Evolutionary conservation across 2,797 vertebrate species (phyloP), one percentile per base, ranked within the genome.

Genomic region (Acanthopagrus latus): DNA sequence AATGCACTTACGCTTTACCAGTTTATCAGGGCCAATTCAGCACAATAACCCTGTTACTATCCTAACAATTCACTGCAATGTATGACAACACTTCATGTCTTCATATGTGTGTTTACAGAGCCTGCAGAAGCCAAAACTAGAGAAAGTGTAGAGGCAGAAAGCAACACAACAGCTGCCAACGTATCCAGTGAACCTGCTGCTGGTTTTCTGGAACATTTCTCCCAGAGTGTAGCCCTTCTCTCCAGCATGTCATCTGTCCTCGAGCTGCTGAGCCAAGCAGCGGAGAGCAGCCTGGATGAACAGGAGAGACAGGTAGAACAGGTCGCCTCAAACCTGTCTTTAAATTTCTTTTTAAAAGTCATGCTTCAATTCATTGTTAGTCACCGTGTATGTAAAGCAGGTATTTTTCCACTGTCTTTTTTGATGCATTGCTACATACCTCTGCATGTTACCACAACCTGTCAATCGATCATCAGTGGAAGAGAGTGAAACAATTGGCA

Each of bases 251-350:
- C 92, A 2, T 95, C 95, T 47, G 76, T 95, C 33, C n/a, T 67
- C 38, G 94, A 95, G 80, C 91, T 96, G 83, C 78, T 97, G 87
- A 94, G 91, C 72, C 88, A 88, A 63, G 94, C 91, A 73, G 94
- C 94, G n/a, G 88, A 92, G 72, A 92, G 64, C 77, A 92, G 94
- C 84, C 90, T 96, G 71, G 88, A 89, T 0, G 71, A 91, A 21
- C 17, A 46, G 0, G 93, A 97, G 60, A 95, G 93, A 88, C 58
- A 78, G 96, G 97, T 97, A 90, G 10, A 9, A 17, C 27, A 27
- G 43, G 17, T 23, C 51, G 2, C 8, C 29, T 16, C 12, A 12
- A 16, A 17, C 38, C 55, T 38, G 8, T 7, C 7, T 38, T 9
- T 38, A 2, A 38, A 38, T 38, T 27, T 71, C 29, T 54, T 57